Evolutionary conservation across 2,113 vertebrate species (phyloP).

Genomic region (Solenodon paradoxus): DNA sequence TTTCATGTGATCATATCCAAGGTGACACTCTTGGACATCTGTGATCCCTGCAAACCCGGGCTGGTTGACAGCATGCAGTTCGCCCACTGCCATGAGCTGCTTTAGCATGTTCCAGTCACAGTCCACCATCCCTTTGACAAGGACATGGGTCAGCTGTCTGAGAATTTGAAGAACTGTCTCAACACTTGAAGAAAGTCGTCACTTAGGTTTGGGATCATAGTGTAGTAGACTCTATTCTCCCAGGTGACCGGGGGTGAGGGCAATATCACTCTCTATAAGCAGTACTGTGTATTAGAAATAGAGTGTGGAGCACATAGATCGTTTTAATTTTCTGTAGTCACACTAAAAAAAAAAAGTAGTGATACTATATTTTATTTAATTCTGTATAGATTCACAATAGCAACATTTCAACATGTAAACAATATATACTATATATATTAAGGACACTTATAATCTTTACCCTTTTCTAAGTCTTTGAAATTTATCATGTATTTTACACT

Average conservation of each 20-base stretch:
- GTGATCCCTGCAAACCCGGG: not conserved
- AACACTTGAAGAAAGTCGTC: not conserved
- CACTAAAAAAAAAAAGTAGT: not conserved
- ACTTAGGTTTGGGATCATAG: not conserved
- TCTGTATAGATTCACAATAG: not conserved
- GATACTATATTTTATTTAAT: not conserved
- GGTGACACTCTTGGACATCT: not conserved
- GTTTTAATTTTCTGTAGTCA: not conserved
- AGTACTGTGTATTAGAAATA: not conserved
- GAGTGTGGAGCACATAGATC: not conserved
- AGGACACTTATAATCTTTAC: not conserved
- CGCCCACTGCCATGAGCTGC: not conserved
- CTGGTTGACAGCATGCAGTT: not conserved
- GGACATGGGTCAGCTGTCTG: not conserved
- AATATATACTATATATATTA: not conserved
- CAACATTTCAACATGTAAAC: not conserved
- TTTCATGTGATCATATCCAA: not conserved
- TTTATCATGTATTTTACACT: not conserved
- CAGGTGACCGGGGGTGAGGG: fast-evolving
- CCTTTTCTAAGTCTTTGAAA: not conserved
- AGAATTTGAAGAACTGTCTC: no score
- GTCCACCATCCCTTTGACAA: not conserved
- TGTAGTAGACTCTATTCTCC: not conserved
- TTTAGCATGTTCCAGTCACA: not conserved
- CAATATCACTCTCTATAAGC: not conserved